Evolutionary conservation across 1,140 invertebrate species (phyloP).

Genomic region (Drosophila lini): DNA sequence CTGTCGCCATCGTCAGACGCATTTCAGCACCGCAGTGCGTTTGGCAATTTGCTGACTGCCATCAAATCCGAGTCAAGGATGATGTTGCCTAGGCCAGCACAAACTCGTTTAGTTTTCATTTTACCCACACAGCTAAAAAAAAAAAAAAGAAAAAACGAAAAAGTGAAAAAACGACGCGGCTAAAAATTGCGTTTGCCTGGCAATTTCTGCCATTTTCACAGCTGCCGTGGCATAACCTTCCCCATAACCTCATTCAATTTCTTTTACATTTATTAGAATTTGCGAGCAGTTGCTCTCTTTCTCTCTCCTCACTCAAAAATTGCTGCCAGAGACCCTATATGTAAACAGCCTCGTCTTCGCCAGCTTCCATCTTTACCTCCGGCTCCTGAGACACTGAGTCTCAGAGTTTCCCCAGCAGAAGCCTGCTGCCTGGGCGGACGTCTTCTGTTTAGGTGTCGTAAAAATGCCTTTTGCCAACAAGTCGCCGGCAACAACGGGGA

Average conservation of each 20-base stretch:
- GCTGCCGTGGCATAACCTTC: conserved; percentile 71
- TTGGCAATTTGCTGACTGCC: conserved; percentile 76
- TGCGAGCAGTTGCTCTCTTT: conserved; percentile 48
- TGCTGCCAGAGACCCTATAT: conserved; percentile 33
- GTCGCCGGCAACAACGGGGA: conserved; percentile 46
- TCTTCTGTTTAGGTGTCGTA: conserved; percentile 74
- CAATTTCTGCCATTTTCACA: conserved; percentile 76
- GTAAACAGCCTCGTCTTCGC: conserved; percentile 40
- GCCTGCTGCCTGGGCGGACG: conserved; percentile 19
- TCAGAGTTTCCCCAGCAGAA: conserved; percentile 17
- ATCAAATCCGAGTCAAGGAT: conserved; percentile 55
- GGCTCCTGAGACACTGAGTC: neutral
- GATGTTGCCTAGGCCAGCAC: conserved; percentile 62
- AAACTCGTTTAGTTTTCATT: conserved; percentile 81
- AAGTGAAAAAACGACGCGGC: conserved; percentile 24
- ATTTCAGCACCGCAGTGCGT: conserved; percentile 59
- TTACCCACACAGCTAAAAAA: conserved; percentile 41
- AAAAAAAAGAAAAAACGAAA: neutral
- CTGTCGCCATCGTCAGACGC: conserved; percentile 48
- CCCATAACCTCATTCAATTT: conserved; percentile 78
- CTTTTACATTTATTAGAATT: conserved; percentile 82
- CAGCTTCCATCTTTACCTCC: neutral
- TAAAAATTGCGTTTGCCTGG: conserved; percentile 72
- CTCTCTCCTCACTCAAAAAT: conserved; percentile 43
- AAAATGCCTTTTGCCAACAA: conserved; percentile 69